These are phyloP conservation scores for Rana temporaria DNA, from an alignment of 2,113 vertebrate species.

Conservation along the genomic window DNA sequence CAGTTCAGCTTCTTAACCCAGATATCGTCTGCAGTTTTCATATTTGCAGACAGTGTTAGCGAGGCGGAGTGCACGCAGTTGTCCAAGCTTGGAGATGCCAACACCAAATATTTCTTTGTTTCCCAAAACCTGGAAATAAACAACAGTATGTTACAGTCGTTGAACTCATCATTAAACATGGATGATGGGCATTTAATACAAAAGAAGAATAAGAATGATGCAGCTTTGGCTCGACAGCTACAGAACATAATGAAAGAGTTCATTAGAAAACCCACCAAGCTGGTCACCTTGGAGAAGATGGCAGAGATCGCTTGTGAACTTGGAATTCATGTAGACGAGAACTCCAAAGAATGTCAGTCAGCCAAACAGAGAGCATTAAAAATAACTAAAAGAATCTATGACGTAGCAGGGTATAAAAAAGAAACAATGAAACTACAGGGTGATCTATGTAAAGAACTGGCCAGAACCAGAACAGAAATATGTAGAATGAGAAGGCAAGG, in stretches of 20 bases:
- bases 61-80: slow-evolving; percentile 64
- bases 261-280: slow-evolving; percentile 15
- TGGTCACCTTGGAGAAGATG: neutral
- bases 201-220: slow-evolving; percentile 59
- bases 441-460: slow-evolving; percentile 53
- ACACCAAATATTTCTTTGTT: slow-evolving; percentile 63
- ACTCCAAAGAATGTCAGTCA: slow-evolving; percentile 60
- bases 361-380: neutral
- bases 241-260: slow-evolving; percentile 57
- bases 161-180: slow-evolving; percentile 55
- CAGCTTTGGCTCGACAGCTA: slow-evolving; percentile 72
- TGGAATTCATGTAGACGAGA: slow-evolving; percentile 60
- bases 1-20: slow-evolving; percentile 66
- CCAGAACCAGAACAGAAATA: slow-evolving; percentile 55
- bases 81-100: slow-evolving; percentile 37
- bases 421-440: slow-evolving; percentile 63
- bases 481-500: slow-evolving; percentile 41
- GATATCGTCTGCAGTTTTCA: slow-evolving; percentile 59
- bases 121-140: slow-evolving; percentile 60
- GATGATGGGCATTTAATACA: no score
- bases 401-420: slow-evolving; percentile 42
- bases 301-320: slow-evolving; percentile 38
- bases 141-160: slow-evolving; percentile 64
- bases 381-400: slow-evolving; percentile 31
- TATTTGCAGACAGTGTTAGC: slow-evolving; percentile 55